Base-by-base conservation (phyloP, 2,113 vertebrate genomes). In the Lampris megalopsis region DNA sequence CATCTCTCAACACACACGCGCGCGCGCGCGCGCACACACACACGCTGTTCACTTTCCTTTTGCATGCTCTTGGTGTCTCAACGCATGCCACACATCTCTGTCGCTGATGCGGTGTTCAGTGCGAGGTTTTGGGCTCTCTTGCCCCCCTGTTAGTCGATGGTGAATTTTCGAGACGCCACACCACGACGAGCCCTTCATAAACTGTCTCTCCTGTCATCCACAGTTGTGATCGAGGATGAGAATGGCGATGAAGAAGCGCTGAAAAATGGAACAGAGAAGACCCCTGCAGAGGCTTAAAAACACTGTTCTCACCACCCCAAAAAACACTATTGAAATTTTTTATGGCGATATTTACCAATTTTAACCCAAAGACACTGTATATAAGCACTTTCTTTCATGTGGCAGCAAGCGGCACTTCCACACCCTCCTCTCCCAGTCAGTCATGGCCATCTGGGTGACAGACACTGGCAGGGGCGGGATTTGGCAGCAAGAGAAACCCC, bases 321-420 rank as follows among this genome's bases (percentile, higher is more conserved):
- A 91, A 92, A 88, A 94, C 89, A 89, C 81, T 89, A 83, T 89
- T 92, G 80, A 88, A 66, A 82, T 89, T 93, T 92, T 91, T 73
- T 84, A 90, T 81, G 82, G 68, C 83, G 77, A 90, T 91, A 90
- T 91, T 86, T 87, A 92, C 88, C 91, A 86, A 90, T 92, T 92
- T 91, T 84, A 92, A 92, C 89, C 93, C 93, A 94, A 94, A 94
- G 93, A 94, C 92, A 92, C 88, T 94, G 92, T 94, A 93, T 91
- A 94, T 92, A 93, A 92, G 93, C 92, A 92, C 92, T 91, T 92
- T 93, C 81, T 92, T 87, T 90, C 91, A 92, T 90, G 89, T 88
- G 92, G 91, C 92, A 92, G 90, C 93, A 91, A 91, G 86, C 89
- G 89, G 89, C 90, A 91, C 92, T 93, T 90, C 92, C 88, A 91